Conservation (phyloP, 2,113 vertebrate genomes). For the Beaufortia kweichowensis region DNA sequence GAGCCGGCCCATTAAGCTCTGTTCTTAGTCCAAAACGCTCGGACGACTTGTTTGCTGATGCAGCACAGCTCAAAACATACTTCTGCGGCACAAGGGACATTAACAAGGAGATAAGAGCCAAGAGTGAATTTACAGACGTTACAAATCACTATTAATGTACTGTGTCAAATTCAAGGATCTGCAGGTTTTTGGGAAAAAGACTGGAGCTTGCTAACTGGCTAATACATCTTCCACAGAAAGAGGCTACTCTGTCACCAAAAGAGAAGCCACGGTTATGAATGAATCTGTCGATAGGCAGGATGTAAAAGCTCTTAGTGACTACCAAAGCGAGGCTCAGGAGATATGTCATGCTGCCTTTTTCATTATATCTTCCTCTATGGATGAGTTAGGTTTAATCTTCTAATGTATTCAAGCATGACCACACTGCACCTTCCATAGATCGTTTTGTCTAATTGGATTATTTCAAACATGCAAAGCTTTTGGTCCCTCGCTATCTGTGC, state of each 20-base stretch:
- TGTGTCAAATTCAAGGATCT: conserved; percentile 17
- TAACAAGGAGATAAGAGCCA: conserved; percentile 9
- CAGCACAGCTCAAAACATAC: conserved; percentile 28
- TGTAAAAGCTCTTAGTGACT: neutral
- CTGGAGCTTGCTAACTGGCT: neutral
- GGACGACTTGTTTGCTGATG: neutral
- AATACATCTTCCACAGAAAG: neutral
- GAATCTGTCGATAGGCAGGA: conserved; percentile 6
- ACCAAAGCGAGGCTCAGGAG: neutral
- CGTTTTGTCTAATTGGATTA: conserved; percentile 14
- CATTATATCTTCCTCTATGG: conserved; percentile 15
- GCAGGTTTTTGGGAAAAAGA: neutral
- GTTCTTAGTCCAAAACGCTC: conserved; percentile 14
- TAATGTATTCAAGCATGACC: conserved; percentile 4
- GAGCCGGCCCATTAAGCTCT: neutral
- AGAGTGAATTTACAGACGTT: conserved; percentile 2
- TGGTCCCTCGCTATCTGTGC: neutral
- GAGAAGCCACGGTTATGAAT: conserved; percentile 9
- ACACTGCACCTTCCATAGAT: neutral
- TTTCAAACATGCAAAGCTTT: neutral
- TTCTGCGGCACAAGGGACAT: neutral
- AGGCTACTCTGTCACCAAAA: neutral
- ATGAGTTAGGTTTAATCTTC: conserved; percentile 12
- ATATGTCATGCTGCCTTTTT: neutral
- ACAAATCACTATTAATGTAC: conserved; percentile 31